These are phyloP conservation scores for Apodemus agrarius DNA, from an alignment of 2,797 vertebrate species.

Conservation along the genomic window DNA sequence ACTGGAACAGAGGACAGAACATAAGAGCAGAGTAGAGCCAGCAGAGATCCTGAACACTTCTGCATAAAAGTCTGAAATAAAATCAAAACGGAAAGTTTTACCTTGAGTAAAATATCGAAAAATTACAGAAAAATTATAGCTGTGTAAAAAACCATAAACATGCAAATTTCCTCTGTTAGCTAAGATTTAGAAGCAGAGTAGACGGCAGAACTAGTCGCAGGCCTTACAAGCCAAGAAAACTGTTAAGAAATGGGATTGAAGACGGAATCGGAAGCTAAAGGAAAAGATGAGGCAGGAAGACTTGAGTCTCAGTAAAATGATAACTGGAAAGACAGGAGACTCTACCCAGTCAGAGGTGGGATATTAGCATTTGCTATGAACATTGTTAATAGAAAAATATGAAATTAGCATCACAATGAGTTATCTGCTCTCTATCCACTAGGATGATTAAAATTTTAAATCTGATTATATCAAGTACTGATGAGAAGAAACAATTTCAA, in stretches of 20 bases:
- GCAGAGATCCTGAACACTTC: background rate
- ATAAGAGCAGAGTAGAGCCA: background rate
- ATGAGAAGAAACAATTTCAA: background rate
- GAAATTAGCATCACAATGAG: background rate
- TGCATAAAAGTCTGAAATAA: background rate
- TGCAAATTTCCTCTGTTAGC: background rate
- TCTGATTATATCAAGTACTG: background rate
- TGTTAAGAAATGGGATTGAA: background rate
- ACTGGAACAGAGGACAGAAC: background rate
- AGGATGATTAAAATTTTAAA: background rate
- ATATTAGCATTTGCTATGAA: background rate
- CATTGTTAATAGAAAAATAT: background rate
- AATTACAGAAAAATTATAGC: background rate
- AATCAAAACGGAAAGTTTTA: conserved; percentile 5
- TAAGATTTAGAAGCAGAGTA: background rate
- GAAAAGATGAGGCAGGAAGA: background rate
- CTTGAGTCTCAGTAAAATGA: background rate
- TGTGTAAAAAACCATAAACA: background rate
- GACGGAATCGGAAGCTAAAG: background rate
- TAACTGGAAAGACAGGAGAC: background rate
- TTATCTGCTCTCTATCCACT: background rate
- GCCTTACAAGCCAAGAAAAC: background rate
- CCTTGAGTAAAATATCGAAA: background rate
- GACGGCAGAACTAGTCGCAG: background rate
- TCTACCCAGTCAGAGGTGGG: background rate